phyloP scores from a whole-genome alignment of 2,888 invertebrate genomes.

The Pasiphila rectangulata region DNA sequence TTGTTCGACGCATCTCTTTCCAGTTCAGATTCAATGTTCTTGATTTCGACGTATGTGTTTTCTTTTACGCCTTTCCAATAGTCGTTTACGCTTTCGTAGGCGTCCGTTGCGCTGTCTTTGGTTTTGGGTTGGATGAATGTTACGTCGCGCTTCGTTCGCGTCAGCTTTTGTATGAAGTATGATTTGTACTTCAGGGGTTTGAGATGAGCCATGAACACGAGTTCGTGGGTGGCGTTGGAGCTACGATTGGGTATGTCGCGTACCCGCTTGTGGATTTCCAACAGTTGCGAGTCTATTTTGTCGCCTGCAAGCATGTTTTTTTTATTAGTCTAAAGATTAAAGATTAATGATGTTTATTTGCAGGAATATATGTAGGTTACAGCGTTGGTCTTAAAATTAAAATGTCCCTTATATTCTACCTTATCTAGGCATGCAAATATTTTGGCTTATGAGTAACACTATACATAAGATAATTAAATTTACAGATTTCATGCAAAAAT shows the following conservation, averaged over 20 bases:
- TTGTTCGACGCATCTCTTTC: no score
- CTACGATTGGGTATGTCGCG: constrained; percentile 80
- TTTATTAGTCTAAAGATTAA: no score
- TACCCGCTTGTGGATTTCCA: constrained; percentile 82
- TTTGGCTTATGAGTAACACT: no score
- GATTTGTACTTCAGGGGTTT: constrained; percentile 85
- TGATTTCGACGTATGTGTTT: constrained; percentile 38
- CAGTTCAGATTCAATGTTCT: constrained; percentile 34
- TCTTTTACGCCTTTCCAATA: constrained; percentile 30
- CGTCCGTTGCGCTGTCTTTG: constrained; percentile 14
- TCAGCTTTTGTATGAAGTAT: constrained; percentile 70
- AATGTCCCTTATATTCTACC: no score
- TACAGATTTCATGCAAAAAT: no score
- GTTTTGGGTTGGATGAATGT: constrained; percentile 12
- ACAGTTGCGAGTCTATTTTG: constrained; percentile 82
- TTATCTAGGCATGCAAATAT: no score
- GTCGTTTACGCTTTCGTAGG: constrained; percentile 29
- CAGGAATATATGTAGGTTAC: no score
- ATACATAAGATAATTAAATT: no score
- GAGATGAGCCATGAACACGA: constrained; percentile 85
- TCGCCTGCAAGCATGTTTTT: constrained; percentile 65
- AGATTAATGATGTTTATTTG: background rate
- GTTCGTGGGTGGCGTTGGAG: constrained; percentile 83
- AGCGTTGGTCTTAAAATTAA: no score
- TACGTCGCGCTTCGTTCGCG: constrained; percentile 37